Percentiles rank a stretch among this genome's conserved stretches.
Evolutionary conservation across 2,888 invertebrate species (phyloP).

Genomic region (Callimorpha dominula): DNA sequence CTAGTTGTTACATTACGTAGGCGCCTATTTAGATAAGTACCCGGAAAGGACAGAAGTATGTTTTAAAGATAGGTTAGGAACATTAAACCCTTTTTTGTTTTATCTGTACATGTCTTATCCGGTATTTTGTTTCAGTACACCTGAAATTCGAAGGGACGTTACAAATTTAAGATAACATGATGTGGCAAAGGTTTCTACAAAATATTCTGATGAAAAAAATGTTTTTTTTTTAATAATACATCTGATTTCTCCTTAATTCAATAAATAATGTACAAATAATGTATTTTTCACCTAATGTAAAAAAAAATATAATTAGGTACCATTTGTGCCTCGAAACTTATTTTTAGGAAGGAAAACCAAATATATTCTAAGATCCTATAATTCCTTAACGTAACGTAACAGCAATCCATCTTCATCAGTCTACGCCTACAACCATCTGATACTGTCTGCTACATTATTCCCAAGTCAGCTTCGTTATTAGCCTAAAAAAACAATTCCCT

Average conservation of each 20-base stretch:
- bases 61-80: constrained; percentile 31
- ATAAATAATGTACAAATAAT: no score
- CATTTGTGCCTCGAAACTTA: not conserved
- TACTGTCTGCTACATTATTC: constrained; percentile 35
- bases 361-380: constrained; percentile 5
- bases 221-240: no score
- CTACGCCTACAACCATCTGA: constrained; percentile 36
- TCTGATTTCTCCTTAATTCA: no score
- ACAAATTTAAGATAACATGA: no score
- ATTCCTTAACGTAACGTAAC: constrained; percentile 7
- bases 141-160: not conserved
- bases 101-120: constrained; percentile 31
- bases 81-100: constrained; percentile 38
- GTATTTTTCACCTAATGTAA: no score
- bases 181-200: no score
- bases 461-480: constrained; percentile 17
- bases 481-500: constrained; percentile 4
- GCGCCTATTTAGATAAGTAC: constrained; percentile 33
- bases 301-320: not conserved
- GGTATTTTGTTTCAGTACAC: constrained; percentile 8
- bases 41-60: constrained; percentile 43
- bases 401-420: constrained; percentile 46
- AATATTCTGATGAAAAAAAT: no score
- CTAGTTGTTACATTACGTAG: constrained; percentile 22
- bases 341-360: constrained; percentile 1